phyloP scores from a whole-genome alignment of 2,113 vertebrate species.

The Regulus satrapa region DNA sequence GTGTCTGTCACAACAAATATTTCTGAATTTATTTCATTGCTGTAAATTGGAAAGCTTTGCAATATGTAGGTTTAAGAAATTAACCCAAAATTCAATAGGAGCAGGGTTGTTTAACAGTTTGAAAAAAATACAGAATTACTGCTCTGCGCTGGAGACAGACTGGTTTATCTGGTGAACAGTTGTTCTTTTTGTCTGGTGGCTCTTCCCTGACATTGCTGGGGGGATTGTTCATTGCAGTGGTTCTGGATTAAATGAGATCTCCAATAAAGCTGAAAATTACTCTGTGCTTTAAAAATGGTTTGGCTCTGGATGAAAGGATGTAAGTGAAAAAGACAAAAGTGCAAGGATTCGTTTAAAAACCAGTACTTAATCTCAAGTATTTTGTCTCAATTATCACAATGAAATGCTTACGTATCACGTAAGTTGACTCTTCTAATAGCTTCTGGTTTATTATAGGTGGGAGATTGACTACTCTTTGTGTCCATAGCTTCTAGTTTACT shows the following conservation, averaged over 20 bases:
- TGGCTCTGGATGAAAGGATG: neutral
- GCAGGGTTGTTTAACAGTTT: neutral
- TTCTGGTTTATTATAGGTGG: neutral
- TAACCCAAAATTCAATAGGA: neutral
- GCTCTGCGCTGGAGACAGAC: neutral
- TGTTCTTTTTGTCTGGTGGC: neutral
- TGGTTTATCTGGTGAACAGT: neutral
- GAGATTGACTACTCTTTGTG: neutral
- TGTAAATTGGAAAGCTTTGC: neutral
- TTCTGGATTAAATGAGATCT: neutral
- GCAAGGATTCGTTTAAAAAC: neutral
- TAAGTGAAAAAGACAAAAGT: neutral
- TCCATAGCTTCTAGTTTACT: neutral
- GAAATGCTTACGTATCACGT: neutral
- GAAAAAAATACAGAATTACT: neutral
- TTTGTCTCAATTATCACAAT: neutral
- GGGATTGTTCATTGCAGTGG: neutral
- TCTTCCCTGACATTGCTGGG: neutral
- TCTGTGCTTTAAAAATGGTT: neutral
- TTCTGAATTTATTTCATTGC: neutral
- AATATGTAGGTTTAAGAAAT: neutral
- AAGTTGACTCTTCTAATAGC: neutral
- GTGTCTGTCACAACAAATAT: neutral
- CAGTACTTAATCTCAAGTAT: neutral
- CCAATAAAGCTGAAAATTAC: neutral